These are phyloP conservation scores for Actinernus sp. DNA, from an alignment of 92 coral and sea anemone genomes.

Conservation along the genomic window DNA sequence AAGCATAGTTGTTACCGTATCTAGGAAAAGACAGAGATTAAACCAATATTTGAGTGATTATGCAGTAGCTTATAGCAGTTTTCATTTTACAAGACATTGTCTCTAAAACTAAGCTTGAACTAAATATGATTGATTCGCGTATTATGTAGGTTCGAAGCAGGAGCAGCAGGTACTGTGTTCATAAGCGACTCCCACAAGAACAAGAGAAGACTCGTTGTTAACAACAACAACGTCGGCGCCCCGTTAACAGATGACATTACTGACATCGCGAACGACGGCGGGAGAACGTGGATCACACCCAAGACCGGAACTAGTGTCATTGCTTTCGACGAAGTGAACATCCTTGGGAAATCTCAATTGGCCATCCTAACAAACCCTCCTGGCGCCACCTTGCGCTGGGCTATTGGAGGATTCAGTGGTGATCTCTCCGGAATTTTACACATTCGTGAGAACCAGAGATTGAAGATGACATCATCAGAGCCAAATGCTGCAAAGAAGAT, in stretches of 20 bases:
- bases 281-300: constrained; percentile 95
- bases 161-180: constrained; percentile 94
- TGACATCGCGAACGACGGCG: constrained; percentile 78
- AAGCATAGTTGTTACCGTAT: too few species aligned
- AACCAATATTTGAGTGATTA: too few species aligned
- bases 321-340: constrained; percentile 76
- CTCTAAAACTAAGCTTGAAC: too few species aligned
- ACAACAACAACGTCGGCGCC: constrained; percentile 88
- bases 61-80: too few species aligned
- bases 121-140: too few species aligned
- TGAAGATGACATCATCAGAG: constrained; percentile 76
- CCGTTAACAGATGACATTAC: constrained; percentile 89
- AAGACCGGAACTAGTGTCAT: constrained; percentile 58
- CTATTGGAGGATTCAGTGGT: constrained; percentile 87
- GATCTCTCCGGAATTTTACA: constrained; percentile 96
- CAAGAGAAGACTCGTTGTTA: constrained; percentile 63
- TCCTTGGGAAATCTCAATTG: constrained; percentile 91
- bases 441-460: constrained; percentile 79
- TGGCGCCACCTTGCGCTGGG: constrained; percentile 78
- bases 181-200: constrained; percentile 35
- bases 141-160: constrained; percentile 67
- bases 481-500: constrained; percentile 71
- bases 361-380: constrained; percentile 82
- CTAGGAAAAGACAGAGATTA: too few species aligned
- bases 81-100: too few species aligned